phyloP scores from a whole-genome alignment of 2,888 invertebrate species.

The Sussaba pulchella region DNA sequence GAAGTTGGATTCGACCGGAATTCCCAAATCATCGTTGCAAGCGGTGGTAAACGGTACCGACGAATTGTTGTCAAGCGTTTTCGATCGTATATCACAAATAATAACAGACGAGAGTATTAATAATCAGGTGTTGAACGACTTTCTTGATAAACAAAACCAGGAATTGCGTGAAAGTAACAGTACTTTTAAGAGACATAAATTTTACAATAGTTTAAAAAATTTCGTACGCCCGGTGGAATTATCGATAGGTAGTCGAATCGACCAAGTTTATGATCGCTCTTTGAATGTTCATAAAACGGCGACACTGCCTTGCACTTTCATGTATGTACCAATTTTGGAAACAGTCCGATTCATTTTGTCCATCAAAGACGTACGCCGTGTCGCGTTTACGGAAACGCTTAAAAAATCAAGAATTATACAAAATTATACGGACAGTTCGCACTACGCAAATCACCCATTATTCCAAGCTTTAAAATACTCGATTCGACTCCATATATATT shows the following conservation, averaged over 20 bases:
- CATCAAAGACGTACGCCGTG: background rate
- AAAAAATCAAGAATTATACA: background rate
- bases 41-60: too few relatives aligned
- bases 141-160: too few relatives aligned
- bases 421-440: background rate
- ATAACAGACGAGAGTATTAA: too few relatives aligned
- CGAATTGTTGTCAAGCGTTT: too few relatives aligned
- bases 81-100: too few relatives aligned
- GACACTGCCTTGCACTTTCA: slow-evolving; percentile 8
- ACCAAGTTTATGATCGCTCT: slow-evolving; percentile 22
- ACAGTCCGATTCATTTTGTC: slow-evolving; percentile 6
- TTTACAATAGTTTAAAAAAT: too few relatives aligned
- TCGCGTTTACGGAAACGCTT: background rate
- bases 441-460: slow-evolving; percentile 6
- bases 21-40: slow-evolving; percentile 55
- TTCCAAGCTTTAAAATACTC: background rate
- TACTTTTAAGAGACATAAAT: too few relatives aligned
- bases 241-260: slow-evolving; percentile 25
- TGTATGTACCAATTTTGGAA: slow-evolving; percentile 18
- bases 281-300: background rate
- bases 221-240: slow-evolving; percentile 1
- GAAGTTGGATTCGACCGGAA: slow-evolving; percentile 30
- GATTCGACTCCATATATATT: slow-evolving; percentile 9
- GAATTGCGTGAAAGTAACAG: too few relatives aligned
- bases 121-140: too few relatives aligned